Percentiles rank a stretch among this genome's conserved stretches.
These are phyloP conservation scores for Callocephalon fimbriatum DNA, from an alignment of 2,113 vertebrate genomes.

Conservation along the genomic window DNA sequence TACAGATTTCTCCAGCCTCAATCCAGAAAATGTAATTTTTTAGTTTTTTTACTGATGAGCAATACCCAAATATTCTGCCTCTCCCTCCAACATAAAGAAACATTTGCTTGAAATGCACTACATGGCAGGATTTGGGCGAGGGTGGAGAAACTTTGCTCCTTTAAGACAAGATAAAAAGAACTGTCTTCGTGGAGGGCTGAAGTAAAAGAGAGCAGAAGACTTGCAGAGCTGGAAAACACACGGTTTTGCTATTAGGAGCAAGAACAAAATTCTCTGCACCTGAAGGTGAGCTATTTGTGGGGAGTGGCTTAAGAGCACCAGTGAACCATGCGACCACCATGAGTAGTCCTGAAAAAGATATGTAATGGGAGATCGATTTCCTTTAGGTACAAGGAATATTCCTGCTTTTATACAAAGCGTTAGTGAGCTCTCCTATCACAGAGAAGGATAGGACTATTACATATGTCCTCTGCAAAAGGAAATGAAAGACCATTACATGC, in stretches of 20 bases:
- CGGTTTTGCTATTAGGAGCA: not conserved
- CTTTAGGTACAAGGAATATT: not conserved
- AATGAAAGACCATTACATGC: accelerated
- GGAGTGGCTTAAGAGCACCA: not conserved
- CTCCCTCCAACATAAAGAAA: not conserved
- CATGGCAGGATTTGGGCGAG: not conserved
- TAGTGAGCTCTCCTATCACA: not conserved
- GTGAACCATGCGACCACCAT: not conserved
- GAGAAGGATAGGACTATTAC: not conserved
- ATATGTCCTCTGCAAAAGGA: not conserved
- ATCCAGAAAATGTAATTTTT: not conserved
- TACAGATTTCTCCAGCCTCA: not conserved
- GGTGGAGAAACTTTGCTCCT: not conserved
- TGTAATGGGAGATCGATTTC: not conserved
- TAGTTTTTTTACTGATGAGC: not conserved
- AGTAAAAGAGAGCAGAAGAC: not conserved
- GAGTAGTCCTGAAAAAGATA: not conserved
- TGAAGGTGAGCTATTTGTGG: not conserved
- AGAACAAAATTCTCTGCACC: not conserved
- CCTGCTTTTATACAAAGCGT: not conserved
- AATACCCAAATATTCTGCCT: not conserved
- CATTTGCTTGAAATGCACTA: not conserved
- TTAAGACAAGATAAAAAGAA: not conserved
- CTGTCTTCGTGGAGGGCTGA: not conserved
- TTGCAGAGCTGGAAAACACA: not conserved